Percentiles rank a stretch among this genome's conserved stretches.
These are phyloP conservation scores for Otolemur garnettii DNA, from an alignment of 2,113 vertebrate species.

Conservation along the genomic window DNA sequence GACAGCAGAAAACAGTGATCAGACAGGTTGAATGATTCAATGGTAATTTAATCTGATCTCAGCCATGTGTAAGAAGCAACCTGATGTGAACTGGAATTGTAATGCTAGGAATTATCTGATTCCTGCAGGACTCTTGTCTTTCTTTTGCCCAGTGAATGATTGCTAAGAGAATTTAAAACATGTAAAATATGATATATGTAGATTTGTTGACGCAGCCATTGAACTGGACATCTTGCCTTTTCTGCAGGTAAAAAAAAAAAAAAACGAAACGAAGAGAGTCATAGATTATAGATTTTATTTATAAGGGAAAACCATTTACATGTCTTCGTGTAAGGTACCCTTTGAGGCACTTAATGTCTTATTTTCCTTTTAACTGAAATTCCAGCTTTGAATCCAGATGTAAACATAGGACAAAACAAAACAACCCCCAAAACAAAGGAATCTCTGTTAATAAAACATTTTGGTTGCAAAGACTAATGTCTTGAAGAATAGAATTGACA, in stretches of 20 bases:
- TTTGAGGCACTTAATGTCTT: not conserved
- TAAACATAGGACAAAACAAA: not conserved
- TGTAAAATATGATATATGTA: not conserved
- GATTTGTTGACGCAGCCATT: not conserved
- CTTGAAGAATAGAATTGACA: not conserved
- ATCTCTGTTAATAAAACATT: not conserved
- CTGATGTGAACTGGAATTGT: constrained; percentile 51
- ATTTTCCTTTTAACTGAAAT: constrained; percentile 31
- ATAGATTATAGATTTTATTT: constrained; percentile 24
- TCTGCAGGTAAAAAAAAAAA: not conserved
- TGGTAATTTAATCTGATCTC: constrained; percentile 71
- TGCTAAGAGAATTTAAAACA: constrained; percentile 34
- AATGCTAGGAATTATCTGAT: constrained; percentile 54
- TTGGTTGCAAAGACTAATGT: not conserved
- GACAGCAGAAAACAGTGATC: constrained; percentile 66
- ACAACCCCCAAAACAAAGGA: not conserved
- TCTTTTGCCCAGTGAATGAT: constrained; percentile 40
- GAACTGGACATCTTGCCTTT: not conserved
- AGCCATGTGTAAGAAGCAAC: constrained; percentile 49
- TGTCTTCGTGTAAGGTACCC: not conserved
- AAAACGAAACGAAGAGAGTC: not conserved
- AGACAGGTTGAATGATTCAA: constrained; percentile 59
- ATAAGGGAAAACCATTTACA: not conserved
- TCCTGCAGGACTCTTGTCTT: not conserved
- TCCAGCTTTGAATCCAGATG: not conserved